A percentile compares a stretch with the other conserved stretches of the same genome.
Evolutionary conservation across 2,797 vertebrate genomes (phyloP).

Genomic region (Alouatta caraya): DNA sequence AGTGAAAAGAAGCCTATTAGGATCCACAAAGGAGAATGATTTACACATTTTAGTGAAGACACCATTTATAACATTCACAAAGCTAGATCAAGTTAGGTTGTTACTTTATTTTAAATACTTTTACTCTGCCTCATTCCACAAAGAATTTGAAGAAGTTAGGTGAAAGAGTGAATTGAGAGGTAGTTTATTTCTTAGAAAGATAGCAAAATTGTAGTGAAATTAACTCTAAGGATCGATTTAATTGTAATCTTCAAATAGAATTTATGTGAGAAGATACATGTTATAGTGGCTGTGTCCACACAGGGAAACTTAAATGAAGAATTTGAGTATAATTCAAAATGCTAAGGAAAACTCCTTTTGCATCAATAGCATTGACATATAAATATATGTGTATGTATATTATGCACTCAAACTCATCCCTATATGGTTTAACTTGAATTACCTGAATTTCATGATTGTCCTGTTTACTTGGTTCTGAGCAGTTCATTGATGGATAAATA

Average conservation of each 20-base stretch:
- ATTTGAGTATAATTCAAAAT: not conserved
- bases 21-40: constrained; percentile 3
- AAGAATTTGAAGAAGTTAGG: not conserved
- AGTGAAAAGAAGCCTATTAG: constrained; percentile 48
- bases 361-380: not conserved
- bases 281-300: not conserved
- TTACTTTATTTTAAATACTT: constrained; percentile 14
- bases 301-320: not conserved
- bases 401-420: too few species aligned
- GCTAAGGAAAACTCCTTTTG: not conserved
- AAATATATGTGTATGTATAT: not conserved
- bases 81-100: not conserved
- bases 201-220: not conserved
- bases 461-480: not conserved
- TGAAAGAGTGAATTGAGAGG: not conserved
- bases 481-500: not conserved
- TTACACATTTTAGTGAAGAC: constrained; percentile 32
- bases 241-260: not conserved
- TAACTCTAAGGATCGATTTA: not conserved
- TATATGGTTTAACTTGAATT: not conserved
- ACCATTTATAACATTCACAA: constrained; percentile 4
- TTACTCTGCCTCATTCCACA: not conserved
- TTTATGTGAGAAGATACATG: not conserved
- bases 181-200: not conserved
- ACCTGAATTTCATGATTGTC: not conserved